Evolutionary conservation across 2,888 invertebrate genomes (phyloP).

Genomic region (Tetropium fuscum): DNA sequence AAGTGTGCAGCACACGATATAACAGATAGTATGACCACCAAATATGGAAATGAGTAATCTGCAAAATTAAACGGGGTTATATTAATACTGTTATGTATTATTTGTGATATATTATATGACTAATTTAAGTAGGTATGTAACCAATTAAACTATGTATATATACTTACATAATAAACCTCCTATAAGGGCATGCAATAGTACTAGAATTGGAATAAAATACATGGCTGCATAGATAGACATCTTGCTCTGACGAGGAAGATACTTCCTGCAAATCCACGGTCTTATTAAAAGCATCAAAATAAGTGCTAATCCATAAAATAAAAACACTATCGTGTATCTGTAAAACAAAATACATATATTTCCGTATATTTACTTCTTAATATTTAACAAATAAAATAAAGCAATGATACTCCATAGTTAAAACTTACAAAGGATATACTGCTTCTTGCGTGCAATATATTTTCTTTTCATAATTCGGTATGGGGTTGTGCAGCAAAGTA

Average conservation of each 20-base stretch:
- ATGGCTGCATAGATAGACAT: slow-evolving; percentile 93
- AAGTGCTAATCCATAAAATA: slow-evolving; percentile 89
- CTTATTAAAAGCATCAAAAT: slow-evolving; percentile 83
- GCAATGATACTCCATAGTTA: neutral
- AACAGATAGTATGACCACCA: slow-evolving; percentile 91
- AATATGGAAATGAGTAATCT: slow-evolving; percentile 96
- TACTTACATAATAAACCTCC: slow-evolving; percentile 93
- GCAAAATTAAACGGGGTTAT: slow-evolving; percentile 65
- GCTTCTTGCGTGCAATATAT: slow-evolving; percentile 97
- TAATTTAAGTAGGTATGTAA: too few species aligned
- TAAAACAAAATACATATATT: slow-evolving; percentile 65
- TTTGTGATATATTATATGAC: too few species aligned
- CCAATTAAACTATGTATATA: too few species aligned
- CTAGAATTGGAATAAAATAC: slow-evolving; percentile 92
- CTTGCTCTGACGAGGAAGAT: slow-evolving; percentile 76
- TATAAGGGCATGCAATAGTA: slow-evolving; percentile 87
- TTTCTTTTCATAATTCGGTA: slow-evolving; percentile 88
- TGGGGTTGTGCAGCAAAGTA: slow-evolving; percentile 93
- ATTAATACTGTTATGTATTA: too few species aligned
- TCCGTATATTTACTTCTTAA: too few species aligned
- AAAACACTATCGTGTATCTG: slow-evolving; percentile 92
- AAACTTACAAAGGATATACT: slow-evolving; percentile 92
- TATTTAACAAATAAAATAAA: neutral
- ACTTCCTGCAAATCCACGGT: slow-evolving; percentile 78
- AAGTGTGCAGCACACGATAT: slow-evolving; percentile 94